A percentile compares a stretch with the other conserved stretches of the same genome.
These are phyloP conservation scores for Crocodylus rhombifer DNA, from an alignment of 2,797 vertebrate genomes.

Conservation along the genomic window DNA sequence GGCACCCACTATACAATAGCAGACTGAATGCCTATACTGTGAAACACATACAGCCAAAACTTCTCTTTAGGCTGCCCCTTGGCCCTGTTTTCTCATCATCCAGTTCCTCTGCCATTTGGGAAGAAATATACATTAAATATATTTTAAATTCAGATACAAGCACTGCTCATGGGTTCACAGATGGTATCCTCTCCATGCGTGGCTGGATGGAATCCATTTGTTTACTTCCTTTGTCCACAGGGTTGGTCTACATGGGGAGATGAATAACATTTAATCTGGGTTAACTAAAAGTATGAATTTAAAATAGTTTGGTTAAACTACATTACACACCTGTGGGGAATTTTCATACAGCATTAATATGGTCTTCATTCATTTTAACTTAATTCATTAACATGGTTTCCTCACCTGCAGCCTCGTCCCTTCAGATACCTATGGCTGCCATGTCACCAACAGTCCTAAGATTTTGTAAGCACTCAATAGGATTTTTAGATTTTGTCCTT, in stretches of 20 bases:
- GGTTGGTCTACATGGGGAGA: not conserved
- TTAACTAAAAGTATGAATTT: conserved; percentile 7
- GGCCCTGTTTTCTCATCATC: not conserved
- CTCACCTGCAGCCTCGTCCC: not conserved
- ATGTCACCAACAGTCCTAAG: not conserved
- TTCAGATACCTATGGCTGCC: not conserved
- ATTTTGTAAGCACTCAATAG: not conserved
- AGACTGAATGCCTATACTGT: not conserved
- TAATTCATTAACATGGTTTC: not conserved
- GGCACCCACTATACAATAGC: not conserved
- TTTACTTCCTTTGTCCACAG: conserved; percentile 2
- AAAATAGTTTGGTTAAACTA: not conserved
- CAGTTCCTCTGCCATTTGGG: not conserved
- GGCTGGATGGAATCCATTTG: not conserved
- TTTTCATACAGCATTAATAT: not conserved
- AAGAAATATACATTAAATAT: not conserved
- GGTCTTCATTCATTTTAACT: not conserved
- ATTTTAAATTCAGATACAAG: not conserved
- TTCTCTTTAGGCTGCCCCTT: not conserved
- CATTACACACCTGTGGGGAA: not conserved
- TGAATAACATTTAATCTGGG: not conserved
- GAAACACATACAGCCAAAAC: not conserved
- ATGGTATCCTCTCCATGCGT: not conserved
- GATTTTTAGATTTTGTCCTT: not conserved
- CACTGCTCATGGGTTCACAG: not conserved